Percentiles rank a stretch among this genome's conserved stretches.
Conservation (phyloP, 2,888 invertebrate species). For the Apodemia mormo region DNA sequence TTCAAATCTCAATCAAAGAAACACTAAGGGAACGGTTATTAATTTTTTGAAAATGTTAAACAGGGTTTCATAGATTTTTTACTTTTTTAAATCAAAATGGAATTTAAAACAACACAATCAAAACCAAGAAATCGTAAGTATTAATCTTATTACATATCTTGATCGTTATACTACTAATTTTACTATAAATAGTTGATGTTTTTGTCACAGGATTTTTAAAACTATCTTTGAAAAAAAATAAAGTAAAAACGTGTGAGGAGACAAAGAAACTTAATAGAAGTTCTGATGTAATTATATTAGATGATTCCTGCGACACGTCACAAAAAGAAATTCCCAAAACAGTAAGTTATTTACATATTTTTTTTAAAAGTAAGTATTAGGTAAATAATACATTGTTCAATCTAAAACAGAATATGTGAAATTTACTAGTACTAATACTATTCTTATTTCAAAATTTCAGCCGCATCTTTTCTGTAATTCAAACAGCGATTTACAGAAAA, state of each 20-base stretch:
- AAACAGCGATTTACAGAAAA: too few relatives aligned
- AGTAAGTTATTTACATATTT: constrained; percentile 48
- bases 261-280: constrained; percentile 49
- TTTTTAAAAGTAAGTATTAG: too few relatives aligned
- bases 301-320: constrained; percentile 67
- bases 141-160: too few relatives aligned
- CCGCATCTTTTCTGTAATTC: too few relatives aligned
- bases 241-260: constrained; percentile 45
- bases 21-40: background rate
- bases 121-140: constrained; percentile 55
- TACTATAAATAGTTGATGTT: background rate
- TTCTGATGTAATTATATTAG: constrained; percentile 62
- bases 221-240: constrained; percentile 67
- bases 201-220: constrained; percentile 58
- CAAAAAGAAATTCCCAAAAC: constrained; percentile 47
- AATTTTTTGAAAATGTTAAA: constrained; percentile 4
- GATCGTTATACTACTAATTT: background rate
- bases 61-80: background rate
- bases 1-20: background rate
- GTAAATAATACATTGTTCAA: too few relatives aligned
- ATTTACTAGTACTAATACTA: too few relatives aligned
- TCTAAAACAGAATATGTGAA: too few relatives aligned
- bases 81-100: constrained; percentile 44
- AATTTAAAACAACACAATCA: constrained; percentile 46
- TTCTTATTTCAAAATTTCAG: too few relatives aligned